These are phyloP conservation scores for Coelopa pilipes DNA, from an alignment of 2,888 invertebrate genomes.

Conservation along the genomic window DNA sequence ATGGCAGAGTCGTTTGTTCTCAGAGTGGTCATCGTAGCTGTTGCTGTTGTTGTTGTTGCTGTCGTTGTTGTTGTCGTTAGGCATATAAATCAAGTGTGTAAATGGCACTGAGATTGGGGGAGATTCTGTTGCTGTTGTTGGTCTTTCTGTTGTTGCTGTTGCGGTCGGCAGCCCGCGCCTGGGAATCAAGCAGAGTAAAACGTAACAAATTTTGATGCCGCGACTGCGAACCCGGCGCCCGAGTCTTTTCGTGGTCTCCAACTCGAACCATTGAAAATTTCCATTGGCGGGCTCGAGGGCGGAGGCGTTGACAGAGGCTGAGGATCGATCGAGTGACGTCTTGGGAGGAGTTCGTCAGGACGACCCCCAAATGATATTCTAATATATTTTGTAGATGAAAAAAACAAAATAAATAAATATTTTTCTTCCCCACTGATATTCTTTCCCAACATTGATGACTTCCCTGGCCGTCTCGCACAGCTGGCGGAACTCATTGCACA, in stretches of 20 bases:
- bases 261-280: neutral
- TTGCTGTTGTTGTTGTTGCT: conserved; percentile 6
- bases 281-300: neutral
- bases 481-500: too few species aligned
- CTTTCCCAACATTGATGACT: neutral
- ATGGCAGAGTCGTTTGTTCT: neutral
- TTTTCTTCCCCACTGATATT: neutral
- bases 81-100: conserved; percentile 22
- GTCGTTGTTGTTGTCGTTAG: neutral
- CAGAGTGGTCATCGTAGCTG: neutral
- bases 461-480: neutral
- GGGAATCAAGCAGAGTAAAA: too few species aligned
- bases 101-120: conserved; percentile 14
- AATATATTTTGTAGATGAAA: too few species aligned
- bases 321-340: too few species aligned
- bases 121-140: too few species aligned
- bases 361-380: too few species aligned
- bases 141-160: conserved; percentile 16
- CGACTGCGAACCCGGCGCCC: conserved; percentile 15
- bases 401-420: neutral
- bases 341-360: too few species aligned
- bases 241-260: neutral
- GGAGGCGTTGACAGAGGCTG: too few species aligned
- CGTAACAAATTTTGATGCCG: too few species aligned
- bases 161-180: neutral